Evolutionary conservation across 2,888 invertebrate genomes (phyloP), one percentile per base, ranked within the genome.

Genomic region (Cylloceria caligata): DNA sequence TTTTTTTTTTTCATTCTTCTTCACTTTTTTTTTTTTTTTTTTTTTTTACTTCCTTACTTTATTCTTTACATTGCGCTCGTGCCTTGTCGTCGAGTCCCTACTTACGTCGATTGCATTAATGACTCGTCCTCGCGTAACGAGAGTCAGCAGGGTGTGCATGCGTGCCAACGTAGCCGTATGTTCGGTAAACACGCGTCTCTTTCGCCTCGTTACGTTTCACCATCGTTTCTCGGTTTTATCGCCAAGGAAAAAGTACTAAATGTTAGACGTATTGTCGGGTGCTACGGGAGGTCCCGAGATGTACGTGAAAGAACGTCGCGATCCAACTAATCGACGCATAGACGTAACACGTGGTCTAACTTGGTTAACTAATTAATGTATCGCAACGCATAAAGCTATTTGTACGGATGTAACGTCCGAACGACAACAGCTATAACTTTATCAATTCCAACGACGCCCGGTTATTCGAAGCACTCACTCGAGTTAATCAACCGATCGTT

Each of bases 131-230:
- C 42, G 24, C n/a, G 5, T 21, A 39, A 64, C 64, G 42, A 64
- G 64, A 24, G 24, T 24, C 79, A 83, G 65, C 24, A 57, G 62
- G 19, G n/a, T 39, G 74, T 83, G 65, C 24, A 60, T 76, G 65
- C 81, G 79, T 60, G 81, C 82, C 75, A 55, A 73, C 47, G 64
- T 60, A 65, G 55, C 72, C 27, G 62, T 69, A 19, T 36, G 79
- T 80, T 76, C 83, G 72, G 80, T 73, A 84, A 83, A 68, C 74
- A 49, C 73, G 36, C 45, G 68, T 13, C 1, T 45, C 34, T 80
- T 86, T 86, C 82, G 78, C 84, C 85, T 81, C 75, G 84, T 83
- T 84, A 81, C 57, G 42, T 4, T 1, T 19, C 2, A 0, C 7
- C 16, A n/a, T 3, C 5, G n/a, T 9, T 11, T 11, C 39, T n/a